Conservation (phyloP, 2,888 invertebrate genomes). For the Nephrotoma appendiculata region DNA sequence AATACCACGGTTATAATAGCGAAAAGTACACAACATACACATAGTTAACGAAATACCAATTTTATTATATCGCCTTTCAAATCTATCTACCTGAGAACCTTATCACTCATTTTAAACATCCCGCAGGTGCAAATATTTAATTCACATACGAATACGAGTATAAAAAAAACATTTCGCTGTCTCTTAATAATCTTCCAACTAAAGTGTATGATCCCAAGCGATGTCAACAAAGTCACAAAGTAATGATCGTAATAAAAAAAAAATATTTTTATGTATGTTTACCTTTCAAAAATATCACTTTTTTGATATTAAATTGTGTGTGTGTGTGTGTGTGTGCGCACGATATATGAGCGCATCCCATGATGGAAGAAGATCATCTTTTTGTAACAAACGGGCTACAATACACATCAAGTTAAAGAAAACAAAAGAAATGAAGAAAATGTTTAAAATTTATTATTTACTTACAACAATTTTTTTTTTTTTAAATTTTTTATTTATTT, state of each 20-base stretch:
- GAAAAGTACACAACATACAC: too few relatives aligned
- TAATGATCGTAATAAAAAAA: not conserved
- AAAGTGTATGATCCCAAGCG: not conserved
- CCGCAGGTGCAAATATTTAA: not conserved
- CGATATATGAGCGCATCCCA: not conserved
- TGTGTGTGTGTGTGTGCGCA: not conserved
- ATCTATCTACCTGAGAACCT: not conserved
- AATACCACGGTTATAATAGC: too few relatives aligned
- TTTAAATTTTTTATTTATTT: not conserved
- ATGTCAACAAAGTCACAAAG: not conserved
- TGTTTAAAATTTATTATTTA: not conserved
- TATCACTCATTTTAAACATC: not conserved
- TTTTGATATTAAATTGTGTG: not conserved
- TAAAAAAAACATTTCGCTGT: not conserved
- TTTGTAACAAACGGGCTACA: not conserved
- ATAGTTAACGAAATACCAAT: too few relatives aligned
- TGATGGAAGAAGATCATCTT: not conserved
- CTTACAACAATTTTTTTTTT: not conserved
- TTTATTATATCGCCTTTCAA: not conserved
- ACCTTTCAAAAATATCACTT: not conserved
- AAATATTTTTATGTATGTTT: not conserved
- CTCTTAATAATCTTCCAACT: not conserved
- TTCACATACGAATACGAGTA: not conserved
- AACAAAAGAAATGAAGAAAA: not conserved
- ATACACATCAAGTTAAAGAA: not conserved